phyloP scores from a whole-genome alignment of 2,888 invertebrate genomes.

The Heliconius charithonia region DNA sequence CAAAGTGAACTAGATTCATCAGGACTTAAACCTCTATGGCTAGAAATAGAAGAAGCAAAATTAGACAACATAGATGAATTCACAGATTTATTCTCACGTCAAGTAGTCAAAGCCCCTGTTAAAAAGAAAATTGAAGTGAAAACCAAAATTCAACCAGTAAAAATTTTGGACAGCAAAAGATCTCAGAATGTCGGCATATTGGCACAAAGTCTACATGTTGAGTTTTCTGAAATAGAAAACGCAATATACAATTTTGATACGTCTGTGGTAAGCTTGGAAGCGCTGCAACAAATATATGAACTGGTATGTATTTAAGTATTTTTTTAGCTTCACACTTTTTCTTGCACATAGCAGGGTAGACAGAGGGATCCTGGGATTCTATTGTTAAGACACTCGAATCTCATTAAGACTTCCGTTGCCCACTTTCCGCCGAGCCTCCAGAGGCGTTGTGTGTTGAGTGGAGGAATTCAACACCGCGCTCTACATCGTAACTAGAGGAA shows the following conservation, averaged over 20 bases:
- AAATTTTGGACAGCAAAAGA: constrained; percentile 95
- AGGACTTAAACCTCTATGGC: constrained; percentile 81
- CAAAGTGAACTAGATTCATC: constrained; percentile 62
- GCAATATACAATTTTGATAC: constrained; percentile 97
- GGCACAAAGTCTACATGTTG: constrained; percentile 94
- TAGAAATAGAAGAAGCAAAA: constrained; percentile 92
- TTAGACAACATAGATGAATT: constrained; percentile 94
- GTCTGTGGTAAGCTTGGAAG: constrained; percentile 93
- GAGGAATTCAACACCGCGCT: too few relatives aligned
- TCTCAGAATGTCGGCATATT: constrained; percentile 98
- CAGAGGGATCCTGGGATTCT: too few relatives aligned
- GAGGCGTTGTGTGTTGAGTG: too few relatives aligned
- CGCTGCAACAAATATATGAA: constrained; percentile 95
- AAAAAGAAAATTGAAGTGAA: constrained; percentile 88
- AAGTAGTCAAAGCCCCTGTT: constrained; percentile 89
- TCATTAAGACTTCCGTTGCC: too few relatives aligned
- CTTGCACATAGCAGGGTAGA: too few relatives aligned
- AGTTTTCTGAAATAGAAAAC: constrained; percentile 94
- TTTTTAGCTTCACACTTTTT: too few relatives aligned
- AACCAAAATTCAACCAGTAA: constrained; percentile 90
- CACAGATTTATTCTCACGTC: constrained; percentile 93
- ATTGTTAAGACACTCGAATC: too few relatives aligned
- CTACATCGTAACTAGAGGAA: too few relatives aligned
- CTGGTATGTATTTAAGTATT: constrained; percentile 85
- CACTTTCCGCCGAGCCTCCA: too few relatives aligned